Base-by-base conservation (phyloP, 2,888 invertebrate species). In the Tetanocera ferruginea region DNA sequence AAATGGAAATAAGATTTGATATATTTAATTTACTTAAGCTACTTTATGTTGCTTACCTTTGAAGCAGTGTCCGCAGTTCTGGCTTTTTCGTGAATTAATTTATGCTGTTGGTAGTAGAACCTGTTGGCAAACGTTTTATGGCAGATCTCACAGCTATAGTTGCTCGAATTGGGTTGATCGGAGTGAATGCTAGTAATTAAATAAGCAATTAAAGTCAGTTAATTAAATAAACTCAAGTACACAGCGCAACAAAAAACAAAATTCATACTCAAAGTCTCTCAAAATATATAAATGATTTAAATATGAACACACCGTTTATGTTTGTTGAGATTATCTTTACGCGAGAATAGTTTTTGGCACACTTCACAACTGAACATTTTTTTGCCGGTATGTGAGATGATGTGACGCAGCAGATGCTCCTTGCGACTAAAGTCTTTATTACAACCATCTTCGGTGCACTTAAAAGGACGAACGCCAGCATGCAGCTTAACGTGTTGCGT, bases 401-500 rank as follows among this genome's bases (percentile, higher is more conserved):
- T 90, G 85, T 94, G 94, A 4, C 94, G 90, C 76, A 93, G 90
- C 71, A 94, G 86, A 86, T 94, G 94, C 84, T 94, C 94, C 82
- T 94, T 94, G 2, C 94, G 91, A 84, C 93, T 93, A 84, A 94
- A 94, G 0, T 93, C 91, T 84, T 94, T 94, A 64, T 92, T 91
- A 85, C 94, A 94, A 23, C 85, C 85, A 0, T 85, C 85, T 55
- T 92, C 91, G 0, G 91, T 91, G 81, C 94, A 94, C 28, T 92
- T 92, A 83, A 93, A 94, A 0, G 94, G 94, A 64, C 94, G 90
- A 80, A 93, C 91, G 6, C 94, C 94, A 0, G 93, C 92, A 83
- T 94, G 94, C 1, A 93, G 87, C 84, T 94, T 94, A 1, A 92
- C 90, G 83, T 94, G 94, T 81, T 94, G 94, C 78, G 93, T 93